Base-by-base conservation (phyloP, 2,113 vertebrate genomes). In the Geothlypis trichas region DNA sequence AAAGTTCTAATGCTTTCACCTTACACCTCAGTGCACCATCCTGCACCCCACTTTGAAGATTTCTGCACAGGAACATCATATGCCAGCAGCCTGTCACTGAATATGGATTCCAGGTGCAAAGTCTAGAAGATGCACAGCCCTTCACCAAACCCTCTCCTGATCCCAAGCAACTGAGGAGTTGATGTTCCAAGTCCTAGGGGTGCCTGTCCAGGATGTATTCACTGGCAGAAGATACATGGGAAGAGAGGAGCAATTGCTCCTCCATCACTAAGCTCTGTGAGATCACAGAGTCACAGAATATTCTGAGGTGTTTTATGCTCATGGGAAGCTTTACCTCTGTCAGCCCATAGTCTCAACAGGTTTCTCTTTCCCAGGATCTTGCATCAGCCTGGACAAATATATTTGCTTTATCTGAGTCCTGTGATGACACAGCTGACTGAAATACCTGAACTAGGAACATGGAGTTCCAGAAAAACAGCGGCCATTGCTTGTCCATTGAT, bases 181-280 rank as follows among this genome's bases (percentile, higher is more conserved):
- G 15, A n/a, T 18, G 3, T 31, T 69, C 18, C 9, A 19, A 52
- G 13, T 58, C 55, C 24, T 39, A 54, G 20, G 7, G 37, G 17
- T 37, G 10, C 18, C 37, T 63, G 35, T 71, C 35, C 57, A 63
- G 46, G 58, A 61, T 21, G 20, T n/a, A 7, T 96, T 80, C 97
- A 98, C 46, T 98, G 84, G 13, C 97, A 79, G 61, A 96, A 95
- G 5, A 98, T 33, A 59, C 13, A 44, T 96, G 98, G 95, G 42
- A 99, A 94, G 30, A 91, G 52, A 55, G 46, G 35, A 87, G 97
- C 97, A 98, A 98, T 98, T 68, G 16, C 67, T 35, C 37, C 78
- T 46, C 33, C 3, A 23, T 8, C 18, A n/a, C 2, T 4, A 46
- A 57, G 12, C 13, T 74, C 68, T 57, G 35, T 46, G 46, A 61